Evolutionary conservation across 35 echinoderm and acorn worm species (phyloP), one percentile per base, ranked within the genome.

Genomic region (Chiridota heheva): DNA sequence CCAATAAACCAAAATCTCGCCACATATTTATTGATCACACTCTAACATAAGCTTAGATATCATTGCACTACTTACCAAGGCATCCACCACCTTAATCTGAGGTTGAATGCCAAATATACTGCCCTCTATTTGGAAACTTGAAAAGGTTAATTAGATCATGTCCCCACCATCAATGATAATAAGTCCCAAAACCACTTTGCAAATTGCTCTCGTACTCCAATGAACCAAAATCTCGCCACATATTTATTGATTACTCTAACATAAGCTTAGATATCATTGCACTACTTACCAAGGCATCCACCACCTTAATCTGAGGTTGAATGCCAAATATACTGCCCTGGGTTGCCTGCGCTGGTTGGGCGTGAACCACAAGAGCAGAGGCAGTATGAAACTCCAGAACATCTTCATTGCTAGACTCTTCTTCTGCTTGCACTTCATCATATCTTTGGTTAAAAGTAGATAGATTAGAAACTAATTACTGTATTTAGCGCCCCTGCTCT

Each of bases 401-500:
- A 65, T 36, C 39, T 1, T 8, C 44, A 27, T 7, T 17, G 1
- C 48, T 27, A 22, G 71, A 18, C 27, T 75, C 71, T 5, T 75
- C 44, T 75, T 49, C 71, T 30, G 41, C 40, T 8, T 75, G 41
- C 20, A 27, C 2, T n/a, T 75, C 71, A 27, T 27, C 42, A 53
- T 75, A 75, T 20, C 71, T 75, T 12, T 65, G n/a, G n/a, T 25
- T 25, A 30, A 67, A 29, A 76, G n/a, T n/a, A 70, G 40, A 73
- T 28, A 47, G n/a, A 4, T 10, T 43, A 13, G 5, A 36, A 15
- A 70, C 15, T 31, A 10, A 31, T 70, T 8, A 13, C 31, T 8
- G 31, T 44, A n/a, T n/a, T n/a, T n/a, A n/a, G n/a, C n/a, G n/a
- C n/a, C n/a, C n/a, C n/a, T n/a, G n/a, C n/a, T n/a, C n/a, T n/a